Conservation (phyloP, 2,888 invertebrate genomes). For the Papilio demoleus region DNA sequence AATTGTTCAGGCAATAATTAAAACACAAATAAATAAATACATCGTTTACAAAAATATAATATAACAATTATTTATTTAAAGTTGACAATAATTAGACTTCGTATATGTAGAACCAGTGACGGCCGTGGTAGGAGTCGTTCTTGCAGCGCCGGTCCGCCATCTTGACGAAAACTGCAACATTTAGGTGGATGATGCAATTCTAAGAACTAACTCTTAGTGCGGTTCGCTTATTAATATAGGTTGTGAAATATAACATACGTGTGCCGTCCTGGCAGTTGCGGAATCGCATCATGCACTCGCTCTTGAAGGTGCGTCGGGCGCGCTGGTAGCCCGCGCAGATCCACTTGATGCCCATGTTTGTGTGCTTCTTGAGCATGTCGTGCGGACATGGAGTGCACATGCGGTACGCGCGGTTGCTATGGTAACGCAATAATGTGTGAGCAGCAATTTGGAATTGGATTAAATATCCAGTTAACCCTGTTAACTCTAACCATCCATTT, state of each 20-base stretch:
- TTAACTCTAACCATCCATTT: too few relatives aligned
- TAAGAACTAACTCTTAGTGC: background rate
- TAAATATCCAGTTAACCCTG: too few relatives aligned
- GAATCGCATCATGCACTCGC: slow-evolving; percentile 69
- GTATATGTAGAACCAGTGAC: slow-evolving; percentile 69
- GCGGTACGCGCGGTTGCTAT: slow-evolving; percentile 57
- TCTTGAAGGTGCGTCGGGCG: slow-evolving; percentile 64
- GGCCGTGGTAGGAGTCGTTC: slow-evolving; percentile 60
- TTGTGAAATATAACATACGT: slow-evolving; percentile 48
- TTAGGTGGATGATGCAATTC: background rate
- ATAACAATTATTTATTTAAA: background rate
- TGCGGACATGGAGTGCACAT: slow-evolving; percentile 60
- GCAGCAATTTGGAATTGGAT: too few relatives aligned
- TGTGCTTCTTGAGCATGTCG: slow-evolving; percentile 62
- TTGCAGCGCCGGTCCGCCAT: slow-evolving; percentile 59
- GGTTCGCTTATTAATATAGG: background rate
- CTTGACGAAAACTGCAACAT: slow-evolving; percentile 71
- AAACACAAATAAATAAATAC: background rate
- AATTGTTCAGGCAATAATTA: background rate
- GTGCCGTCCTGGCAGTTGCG: slow-evolving; percentile 72
- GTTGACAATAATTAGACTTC: slow-evolving; percentile 48
- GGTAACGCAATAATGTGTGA: background rate
- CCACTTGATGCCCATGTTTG: slow-evolving; percentile 64
- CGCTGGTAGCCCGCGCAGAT: slow-evolving; percentile 67
- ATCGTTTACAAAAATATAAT: background rate